These are phyloP conservation scores for Chaenogobius annularis DNA, from an alignment of 2,113 vertebrate genomes.

Conservation along the genomic window DNA sequence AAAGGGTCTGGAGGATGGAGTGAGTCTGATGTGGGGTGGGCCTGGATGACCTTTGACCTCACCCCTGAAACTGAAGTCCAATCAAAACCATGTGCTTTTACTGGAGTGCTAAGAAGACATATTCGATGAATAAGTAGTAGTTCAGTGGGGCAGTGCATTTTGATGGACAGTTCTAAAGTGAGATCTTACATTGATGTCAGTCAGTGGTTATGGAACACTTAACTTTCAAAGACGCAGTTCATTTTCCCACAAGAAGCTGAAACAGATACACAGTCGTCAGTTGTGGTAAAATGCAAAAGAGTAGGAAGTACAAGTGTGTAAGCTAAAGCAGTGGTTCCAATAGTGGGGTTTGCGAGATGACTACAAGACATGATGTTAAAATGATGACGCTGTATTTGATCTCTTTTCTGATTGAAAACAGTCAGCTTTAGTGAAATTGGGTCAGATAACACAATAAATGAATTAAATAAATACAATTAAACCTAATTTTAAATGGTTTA, in stretches of 20 bases:
- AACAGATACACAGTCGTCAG: conserved; percentile 33
- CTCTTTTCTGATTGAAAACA: too few species aligned
- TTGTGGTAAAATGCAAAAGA: conserved; percentile 12
- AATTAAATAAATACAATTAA: too few species aligned
- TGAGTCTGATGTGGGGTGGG: conserved; percentile 26
- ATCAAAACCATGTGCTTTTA: conserved; percentile 58
- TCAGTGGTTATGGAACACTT: conserved; percentile 13
- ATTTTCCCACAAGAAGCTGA: neutral
- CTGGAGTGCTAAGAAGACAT: conserved; percentile 25
- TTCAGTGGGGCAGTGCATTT: neutral
- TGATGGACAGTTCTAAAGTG: conserved; percentile 27
- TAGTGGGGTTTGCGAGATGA: too few species aligned
- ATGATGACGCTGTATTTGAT: too few species aligned
- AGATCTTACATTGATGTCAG: conserved; percentile 24
- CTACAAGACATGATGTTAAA: too few species aligned
- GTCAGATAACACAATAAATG: too few species aligned
- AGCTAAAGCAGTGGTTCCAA: neutral
- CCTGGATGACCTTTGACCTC: conserved; percentile 45
- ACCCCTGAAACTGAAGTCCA: conserved; percentile 46
- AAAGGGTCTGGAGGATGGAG: conserved; percentile 25
- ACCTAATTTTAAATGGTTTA: too few species aligned
- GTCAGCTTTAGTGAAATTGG: too few species aligned
- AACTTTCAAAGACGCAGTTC: neutral
- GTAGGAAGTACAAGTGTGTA: neutral
- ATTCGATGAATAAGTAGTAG: conserved; percentile 31